A percentile compares a stretch with the other conserved stretches of the same genome.
Conservation (phyloP, 30 jellyfish, hydroid and myxozoan species). For the Pseudorhiza aurosa region DNA sequence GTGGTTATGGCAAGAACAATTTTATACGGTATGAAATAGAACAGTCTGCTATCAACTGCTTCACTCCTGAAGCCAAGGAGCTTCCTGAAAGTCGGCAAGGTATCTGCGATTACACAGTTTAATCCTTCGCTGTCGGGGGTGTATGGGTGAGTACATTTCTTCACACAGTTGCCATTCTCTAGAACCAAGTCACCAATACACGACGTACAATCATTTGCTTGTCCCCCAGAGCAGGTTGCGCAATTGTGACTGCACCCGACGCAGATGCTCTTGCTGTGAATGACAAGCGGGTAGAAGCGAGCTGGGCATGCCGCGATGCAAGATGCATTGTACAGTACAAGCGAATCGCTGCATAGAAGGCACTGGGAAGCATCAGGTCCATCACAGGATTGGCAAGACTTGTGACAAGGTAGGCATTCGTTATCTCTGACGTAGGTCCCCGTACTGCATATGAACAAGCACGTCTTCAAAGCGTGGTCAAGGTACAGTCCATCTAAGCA, state of each 20-base stretch:
- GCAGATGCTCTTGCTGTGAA: conserved; percentile 20
- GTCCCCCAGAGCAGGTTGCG: conserved; percentile 27
- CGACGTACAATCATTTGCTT: conserved; percentile 29
- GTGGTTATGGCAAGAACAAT: background rate
- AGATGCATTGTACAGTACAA: conserved; percentile 27
- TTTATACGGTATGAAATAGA: background rate
- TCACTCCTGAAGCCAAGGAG: conserved; percentile 22
- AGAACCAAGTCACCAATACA: conserved; percentile 37
- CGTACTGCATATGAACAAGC: conserved; percentile 10
- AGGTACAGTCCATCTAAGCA: conserved; percentile 34
- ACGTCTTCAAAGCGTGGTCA: conserved; percentile 1
- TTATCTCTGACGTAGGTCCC: conserved; percentile 11
- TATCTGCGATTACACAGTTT: conserved; percentile 23
- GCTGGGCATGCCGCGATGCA: conserved; percentile 65
- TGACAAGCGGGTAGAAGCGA: conserved; percentile 26
- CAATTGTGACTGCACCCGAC: conserved; percentile 18
- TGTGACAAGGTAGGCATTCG: conserved; percentile 73
- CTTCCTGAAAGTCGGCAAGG: conserved; percentile 17
- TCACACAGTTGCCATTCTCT: conserved; percentile 32
- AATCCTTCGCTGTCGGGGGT: conserved; percentile 15
- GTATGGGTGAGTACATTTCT: conserved; percentile 36
- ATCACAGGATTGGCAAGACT: conserved; percentile 60
- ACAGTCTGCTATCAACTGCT: background rate
- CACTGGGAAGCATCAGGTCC: conserved; percentile 52
- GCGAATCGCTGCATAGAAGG: conserved; percentile 27